Base-by-base conservation (phyloP, 2,888 invertebrate genomes). In the Drosophila tanythrix region DNA sequence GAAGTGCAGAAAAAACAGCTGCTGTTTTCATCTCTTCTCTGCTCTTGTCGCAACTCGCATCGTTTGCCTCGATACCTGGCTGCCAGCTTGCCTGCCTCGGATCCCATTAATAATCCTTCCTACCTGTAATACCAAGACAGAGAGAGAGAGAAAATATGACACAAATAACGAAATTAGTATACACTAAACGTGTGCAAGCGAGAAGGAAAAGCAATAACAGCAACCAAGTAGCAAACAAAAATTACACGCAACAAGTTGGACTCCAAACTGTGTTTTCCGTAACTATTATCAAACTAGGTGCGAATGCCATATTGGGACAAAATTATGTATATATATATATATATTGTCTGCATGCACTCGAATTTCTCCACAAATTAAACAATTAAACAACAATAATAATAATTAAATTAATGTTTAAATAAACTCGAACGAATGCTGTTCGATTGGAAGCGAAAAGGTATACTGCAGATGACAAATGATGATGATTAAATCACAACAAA, bases 161-260 rank as follows among this genome's bases (percentile, higher is more conserved):
- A 53, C 52, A 59, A 68, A 38, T 58, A 46, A 7, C 36, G 15
- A 59, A 48, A 68, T 59, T 68, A 35, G 38, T 52, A 69, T 52
- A 31, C 29, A 57, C 27, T 11, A n/a, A 64, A 46, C 18, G 33
- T 52, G 33, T 43, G 51, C 10, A 52, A 31, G 2, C 31, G 13
- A 55, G 38, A 11, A 13, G n/a, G 10, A 15, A 15, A 51, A 21
- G 3, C 15, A 52, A 13, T 10, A 21, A 13, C 5, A 43, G 18
- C 7, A 13, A 35, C 13, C n/a, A 3, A 27, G 35, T 4, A 18
- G 25, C 15, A 43, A 15, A 29, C 35, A 33, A 25, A n/a, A 66
- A 56, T 38, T 18, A 51, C 8, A 33, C n/a, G 8, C 25, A 50
- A 35, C 36, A 13, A 52, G n/a, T 52, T 25, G 21, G 8, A 25